These are phyloP conservation scores for Muraenolepis orangiensis DNA, from an alignment of 2,797 vertebrate genomes.

Conservation along the genomic window DNA sequence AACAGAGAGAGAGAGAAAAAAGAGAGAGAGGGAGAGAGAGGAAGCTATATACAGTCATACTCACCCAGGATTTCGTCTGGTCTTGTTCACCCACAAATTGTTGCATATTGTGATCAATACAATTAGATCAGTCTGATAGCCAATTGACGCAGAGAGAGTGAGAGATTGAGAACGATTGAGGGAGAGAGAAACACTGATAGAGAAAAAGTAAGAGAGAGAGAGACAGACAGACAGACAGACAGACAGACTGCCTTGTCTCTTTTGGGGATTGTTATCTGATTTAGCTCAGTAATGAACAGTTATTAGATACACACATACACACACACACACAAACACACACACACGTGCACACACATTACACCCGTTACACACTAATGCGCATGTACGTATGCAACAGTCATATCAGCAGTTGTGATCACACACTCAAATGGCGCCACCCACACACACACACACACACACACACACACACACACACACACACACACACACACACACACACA, in stretches of 20 bases:
- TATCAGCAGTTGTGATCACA: background rate
- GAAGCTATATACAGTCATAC: too few relatives aligned
- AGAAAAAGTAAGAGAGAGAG: background rate
- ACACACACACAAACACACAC: background rate
- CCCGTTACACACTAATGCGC: background rate
- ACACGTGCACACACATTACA: background rate
- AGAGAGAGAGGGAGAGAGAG: too few relatives aligned
- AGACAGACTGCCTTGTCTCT: background rate
- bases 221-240: background rate
- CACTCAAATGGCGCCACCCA: conserved; percentile 1
- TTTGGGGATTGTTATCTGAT: conserved; percentile 64
- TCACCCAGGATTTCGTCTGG: conserved; percentile 27
- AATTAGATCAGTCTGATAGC: conserved; percentile 22
- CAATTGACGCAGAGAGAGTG: background rate
- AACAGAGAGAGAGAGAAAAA: background rate
- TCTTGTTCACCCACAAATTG: conserved; percentile 53
- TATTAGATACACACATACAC: conserved; percentile 43
- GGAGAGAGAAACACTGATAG: background rate
- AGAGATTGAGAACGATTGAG: too few relatives aligned
- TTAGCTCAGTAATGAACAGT: conserved; percentile 57
- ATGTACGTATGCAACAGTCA: conserved; percentile 1
- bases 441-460: background rate
- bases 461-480: background rate
- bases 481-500: background rate
- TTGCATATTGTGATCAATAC: conserved; percentile 63